Conservation (phyloP, 2,797 vertebrate species). For the Emys orbicularis region DNA sequence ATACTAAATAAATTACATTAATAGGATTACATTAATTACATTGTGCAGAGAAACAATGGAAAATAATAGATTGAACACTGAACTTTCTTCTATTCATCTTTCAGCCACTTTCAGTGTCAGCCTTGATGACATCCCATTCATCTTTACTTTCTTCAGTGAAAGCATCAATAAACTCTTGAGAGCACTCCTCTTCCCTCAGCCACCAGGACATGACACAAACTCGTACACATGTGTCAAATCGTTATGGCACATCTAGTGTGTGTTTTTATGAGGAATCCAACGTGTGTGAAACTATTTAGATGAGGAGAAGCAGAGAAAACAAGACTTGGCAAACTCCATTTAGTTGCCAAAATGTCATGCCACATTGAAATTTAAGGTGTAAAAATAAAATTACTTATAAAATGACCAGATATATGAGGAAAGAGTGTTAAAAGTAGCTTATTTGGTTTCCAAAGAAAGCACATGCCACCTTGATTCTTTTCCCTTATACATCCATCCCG, state of each 20-base stretch:
- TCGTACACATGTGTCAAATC: neutral
- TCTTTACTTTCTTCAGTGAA: slow-evolving; percentile 30
- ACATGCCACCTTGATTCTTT: neutral
- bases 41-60: neutral
- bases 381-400: neutral
- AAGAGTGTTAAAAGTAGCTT: too few relatives aligned
- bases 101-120: neutral
- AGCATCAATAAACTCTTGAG: neutral
- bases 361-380: neutral
- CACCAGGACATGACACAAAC: neutral
- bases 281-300: neutral
- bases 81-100: neutral
- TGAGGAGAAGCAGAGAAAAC: neutral
- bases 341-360: neutral
- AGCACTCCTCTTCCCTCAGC: neutral
- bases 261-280: neutral
- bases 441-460: neutral
- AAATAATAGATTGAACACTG: neutral
- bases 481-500: neutral
- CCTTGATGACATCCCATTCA: slow-evolving; percentile 12
- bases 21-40: neutral
- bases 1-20: neutral
- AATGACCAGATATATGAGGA: too few relatives aligned
- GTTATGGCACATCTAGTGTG: neutral
- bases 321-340: neutral